Evolutionary conservation across 2,888 invertebrate genomes (phyloP).

Genomic region (Drosophila sordidapex): DNA sequence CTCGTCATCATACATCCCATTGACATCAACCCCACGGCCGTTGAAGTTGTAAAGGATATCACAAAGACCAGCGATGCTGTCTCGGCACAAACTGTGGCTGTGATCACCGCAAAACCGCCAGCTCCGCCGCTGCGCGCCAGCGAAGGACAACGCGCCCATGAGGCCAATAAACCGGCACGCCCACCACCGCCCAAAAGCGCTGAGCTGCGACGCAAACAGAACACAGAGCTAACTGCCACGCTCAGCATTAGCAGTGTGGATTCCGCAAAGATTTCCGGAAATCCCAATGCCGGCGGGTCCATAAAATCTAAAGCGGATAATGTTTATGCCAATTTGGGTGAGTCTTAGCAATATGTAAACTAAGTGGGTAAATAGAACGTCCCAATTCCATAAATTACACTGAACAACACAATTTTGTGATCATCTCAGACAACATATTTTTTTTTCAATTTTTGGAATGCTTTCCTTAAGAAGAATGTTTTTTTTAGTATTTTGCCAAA

Average conservation of each 20-base stretch:
- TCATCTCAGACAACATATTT: neutral
- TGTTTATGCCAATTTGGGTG: constrained; percentile 92
- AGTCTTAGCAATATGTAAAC: constrained; percentile 13
- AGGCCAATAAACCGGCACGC: constrained; percentile 88
- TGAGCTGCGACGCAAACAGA: constrained; percentile 88
- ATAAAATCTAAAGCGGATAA: constrained; percentile 86
- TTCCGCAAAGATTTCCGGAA: constrained; percentile 54
- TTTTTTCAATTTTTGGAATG: neutral
- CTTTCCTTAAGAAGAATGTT: neutral
- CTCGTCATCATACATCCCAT: constrained; percentile 95
- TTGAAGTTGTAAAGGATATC: constrained; percentile 90
- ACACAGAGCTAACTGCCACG: constrained; percentile 80
- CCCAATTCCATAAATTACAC: constrained; percentile 25
- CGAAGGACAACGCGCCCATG: constrained; percentile 84
- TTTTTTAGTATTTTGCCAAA: neutral
- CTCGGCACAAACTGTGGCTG: constrained; percentile 82
- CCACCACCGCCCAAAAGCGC: constrained; percentile 91
- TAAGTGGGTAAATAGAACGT: constrained; percentile 19
- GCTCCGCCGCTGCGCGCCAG: constrained; percentile 90
- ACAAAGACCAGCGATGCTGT: constrained; percentile 84
- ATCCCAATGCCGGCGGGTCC: constrained; percentile 75
- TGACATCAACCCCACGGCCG: constrained; percentile 92
- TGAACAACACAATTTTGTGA: neutral
- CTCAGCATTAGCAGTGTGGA: constrained; percentile 69
- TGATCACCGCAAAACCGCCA: constrained; percentile 88